A percentile compares a stretch with the other conserved stretches of the same genome.
phyloP scores from a whole-genome alignment of 2,888 invertebrate genomes.

The Cerastis rubricosa region DNA sequence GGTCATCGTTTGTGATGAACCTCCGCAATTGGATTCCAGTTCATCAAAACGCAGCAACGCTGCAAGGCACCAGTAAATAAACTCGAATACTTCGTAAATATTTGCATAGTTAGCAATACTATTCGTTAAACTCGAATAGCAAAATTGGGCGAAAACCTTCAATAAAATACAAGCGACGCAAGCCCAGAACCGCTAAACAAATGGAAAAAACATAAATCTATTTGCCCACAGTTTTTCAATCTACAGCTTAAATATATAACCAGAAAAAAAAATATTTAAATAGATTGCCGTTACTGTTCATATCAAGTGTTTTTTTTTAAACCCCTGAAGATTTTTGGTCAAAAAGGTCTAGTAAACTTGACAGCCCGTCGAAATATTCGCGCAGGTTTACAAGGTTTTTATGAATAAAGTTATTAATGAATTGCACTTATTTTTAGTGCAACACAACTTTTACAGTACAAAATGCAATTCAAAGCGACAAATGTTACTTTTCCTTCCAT shows the following conservation, averaged over 20 bases:
- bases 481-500: no score
- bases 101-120: background rate
- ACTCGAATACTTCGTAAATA: background rate
- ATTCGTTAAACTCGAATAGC: background rate
- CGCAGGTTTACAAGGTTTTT: no score
- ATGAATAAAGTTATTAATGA: no score
- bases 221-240: slow-evolving; percentile 4
- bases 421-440: no score
- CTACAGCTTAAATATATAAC: background rate
- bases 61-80: background rate
- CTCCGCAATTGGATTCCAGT: background rate
- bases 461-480: no score
- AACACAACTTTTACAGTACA: no score
- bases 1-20: background rate
- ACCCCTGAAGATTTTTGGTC: no score
- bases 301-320: background rate
- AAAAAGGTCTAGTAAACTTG: no score
- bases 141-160: background rate
- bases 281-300: background rate
- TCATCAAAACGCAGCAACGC: background rate
- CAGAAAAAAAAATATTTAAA: background rate
- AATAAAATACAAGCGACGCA: slow-evolving; percentile 5
- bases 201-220: slow-evolving; percentile 3
- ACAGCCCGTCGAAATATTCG: no score
- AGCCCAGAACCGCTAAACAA: background rate